These are phyloP conservation scores for Sebastes elongatus DNA, from an alignment of 2,797 vertebrate genomes.

Conservation along the genomic window DNA sequence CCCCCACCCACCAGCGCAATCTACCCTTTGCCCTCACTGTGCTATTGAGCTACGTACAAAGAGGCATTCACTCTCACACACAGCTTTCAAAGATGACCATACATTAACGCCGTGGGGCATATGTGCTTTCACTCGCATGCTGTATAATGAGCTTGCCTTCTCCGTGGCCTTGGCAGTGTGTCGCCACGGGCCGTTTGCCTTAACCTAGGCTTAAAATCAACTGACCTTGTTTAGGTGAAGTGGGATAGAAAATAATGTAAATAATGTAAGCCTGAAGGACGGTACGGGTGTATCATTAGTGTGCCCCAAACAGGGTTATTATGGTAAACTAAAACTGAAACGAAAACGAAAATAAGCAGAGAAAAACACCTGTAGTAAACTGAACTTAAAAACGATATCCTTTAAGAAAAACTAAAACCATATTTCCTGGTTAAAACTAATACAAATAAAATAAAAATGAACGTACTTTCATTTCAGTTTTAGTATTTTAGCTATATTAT, in stretches of 20 bases:
- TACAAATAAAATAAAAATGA: no score
- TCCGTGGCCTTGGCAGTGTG: slow-evolving; percentile 14
- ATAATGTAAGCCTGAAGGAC: neutral
- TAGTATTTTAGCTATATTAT: no score
- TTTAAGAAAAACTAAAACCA: no score
- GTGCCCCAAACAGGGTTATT: no score
- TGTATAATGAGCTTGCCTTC: slow-evolving; percentile 40
- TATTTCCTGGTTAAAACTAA: no score
- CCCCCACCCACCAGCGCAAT: slow-evolving; percentile 29
- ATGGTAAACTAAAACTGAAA: no score
- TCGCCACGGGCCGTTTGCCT: slow-evolving; percentile 5
- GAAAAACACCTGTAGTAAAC: no score
- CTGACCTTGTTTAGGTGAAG: slow-evolving; percentile 24
- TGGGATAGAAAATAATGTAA: slow-evolving; percentile 11
- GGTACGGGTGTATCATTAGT: neutral
- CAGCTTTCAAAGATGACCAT: slow-evolving; percentile 52
- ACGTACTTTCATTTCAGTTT: no score
- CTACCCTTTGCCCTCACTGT: slow-evolving; percentile 39
- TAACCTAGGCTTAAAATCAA: slow-evolving; percentile 31
- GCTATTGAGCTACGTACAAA: slow-evolving; percentile 54
- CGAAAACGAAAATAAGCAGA: no score
- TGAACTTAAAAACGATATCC: no score
- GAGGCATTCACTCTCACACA: slow-evolving; percentile 50
- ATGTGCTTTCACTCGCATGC: slow-evolving; percentile 25
- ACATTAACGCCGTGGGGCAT: slow-evolving; percentile 39